Evolutionary conservation across 2,113 vertebrate genomes (phyloP).

Genomic region (Sturnira hondurensis): DNA sequence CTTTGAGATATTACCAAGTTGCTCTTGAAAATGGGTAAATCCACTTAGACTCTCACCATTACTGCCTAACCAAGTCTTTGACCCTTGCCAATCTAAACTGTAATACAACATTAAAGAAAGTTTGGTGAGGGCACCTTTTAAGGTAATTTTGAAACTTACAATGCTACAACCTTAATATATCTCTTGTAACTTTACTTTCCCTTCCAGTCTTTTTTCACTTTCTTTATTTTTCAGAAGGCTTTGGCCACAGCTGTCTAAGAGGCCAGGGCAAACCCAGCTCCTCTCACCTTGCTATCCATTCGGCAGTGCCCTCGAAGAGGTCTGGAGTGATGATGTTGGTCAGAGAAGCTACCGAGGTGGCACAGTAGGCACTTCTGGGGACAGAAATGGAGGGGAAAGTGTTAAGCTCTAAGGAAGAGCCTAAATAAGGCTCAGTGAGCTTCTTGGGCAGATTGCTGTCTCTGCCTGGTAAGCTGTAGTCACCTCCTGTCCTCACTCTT

Average conservation of each 20-base stretch:
- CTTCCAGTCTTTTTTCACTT: not conserved
- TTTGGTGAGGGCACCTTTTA: not conserved
- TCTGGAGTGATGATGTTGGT: conserved; percentile 89
- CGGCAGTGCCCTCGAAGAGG: conserved; percentile 91
- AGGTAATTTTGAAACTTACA: not conserved
- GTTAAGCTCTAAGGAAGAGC: not conserved
- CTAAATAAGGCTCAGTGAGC: not conserved
- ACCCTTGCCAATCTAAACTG: not conserved
- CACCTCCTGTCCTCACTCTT: conserved; percentile 1
- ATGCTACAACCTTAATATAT: not conserved
- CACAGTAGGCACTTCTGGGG: conserved; percentile 93
- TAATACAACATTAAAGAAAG: not conserved
- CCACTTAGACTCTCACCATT: not conserved
- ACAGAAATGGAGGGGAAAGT: not conserved
- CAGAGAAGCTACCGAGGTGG: conserved; percentile 92
- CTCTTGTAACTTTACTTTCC: not conserved
- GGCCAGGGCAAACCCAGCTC: not conserved
- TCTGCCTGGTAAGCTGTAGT: not conserved
- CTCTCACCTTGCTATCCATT: conserved; percentile 93
- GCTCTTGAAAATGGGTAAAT: not conserved
- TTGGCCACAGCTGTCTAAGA: not conserved
- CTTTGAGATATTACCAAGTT: not conserved
- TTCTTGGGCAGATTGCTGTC: not conserved
- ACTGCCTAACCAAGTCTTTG: not conserved
- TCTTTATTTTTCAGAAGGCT: not conserved